Conservation (phyloP, 2,888 invertebrate species). For the Piscicola geometra region DNA sequence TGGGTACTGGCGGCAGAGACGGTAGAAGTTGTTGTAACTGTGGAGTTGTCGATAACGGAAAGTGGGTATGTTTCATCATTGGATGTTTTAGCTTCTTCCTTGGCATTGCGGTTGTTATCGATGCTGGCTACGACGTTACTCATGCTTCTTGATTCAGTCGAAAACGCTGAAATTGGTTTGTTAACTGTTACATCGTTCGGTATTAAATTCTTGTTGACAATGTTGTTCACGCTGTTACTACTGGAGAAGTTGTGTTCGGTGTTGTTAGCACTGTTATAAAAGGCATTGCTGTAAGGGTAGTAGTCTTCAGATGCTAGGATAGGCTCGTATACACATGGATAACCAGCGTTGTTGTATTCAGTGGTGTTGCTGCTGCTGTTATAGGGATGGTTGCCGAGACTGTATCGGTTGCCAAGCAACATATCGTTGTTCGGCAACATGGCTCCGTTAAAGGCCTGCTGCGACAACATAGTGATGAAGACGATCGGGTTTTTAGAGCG, state of each 20-base stretch:
- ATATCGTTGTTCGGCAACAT: neutral
- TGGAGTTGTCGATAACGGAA: neutral
- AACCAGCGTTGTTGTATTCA: neutral
- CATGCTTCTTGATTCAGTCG: neutral
- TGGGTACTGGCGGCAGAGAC: neutral
- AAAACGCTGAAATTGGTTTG: neutral
- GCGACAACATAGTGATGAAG: neutral
- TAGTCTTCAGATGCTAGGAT: neutral
- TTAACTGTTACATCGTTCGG: neutral
- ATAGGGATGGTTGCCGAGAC: neutral
- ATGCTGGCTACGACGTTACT: no score
- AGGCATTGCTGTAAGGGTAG: neutral
- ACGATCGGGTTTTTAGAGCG: no score
- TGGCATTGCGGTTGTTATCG: neutral
- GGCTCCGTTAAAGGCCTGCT: neutral
- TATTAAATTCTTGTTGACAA: neutral
- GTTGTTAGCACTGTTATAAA: neutral
- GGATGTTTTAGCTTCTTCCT: neutral
- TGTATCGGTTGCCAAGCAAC: neutral
- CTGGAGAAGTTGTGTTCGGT: neutral
- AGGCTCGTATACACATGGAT: neutral
- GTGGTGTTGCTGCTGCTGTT: neutral
- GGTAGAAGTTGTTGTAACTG: neutral
- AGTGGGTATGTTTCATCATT: neutral
- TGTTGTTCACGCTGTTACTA: neutral